phyloP scores from a whole-genome alignment of 1,140 invertebrate species.

The Trachymyrmex septentrionalis region DNA sequence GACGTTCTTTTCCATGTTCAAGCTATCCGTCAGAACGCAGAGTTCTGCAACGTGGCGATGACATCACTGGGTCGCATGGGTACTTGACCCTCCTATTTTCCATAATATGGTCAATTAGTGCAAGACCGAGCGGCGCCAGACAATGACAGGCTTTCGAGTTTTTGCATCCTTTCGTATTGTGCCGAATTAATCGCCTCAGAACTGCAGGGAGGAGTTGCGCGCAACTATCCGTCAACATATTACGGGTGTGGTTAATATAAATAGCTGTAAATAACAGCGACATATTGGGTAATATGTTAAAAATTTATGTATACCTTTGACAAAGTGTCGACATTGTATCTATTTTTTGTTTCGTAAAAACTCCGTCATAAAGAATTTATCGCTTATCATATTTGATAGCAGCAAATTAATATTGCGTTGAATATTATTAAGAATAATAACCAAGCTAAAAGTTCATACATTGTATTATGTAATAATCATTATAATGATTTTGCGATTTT shows the following conservation, averaged over 20 bases:
- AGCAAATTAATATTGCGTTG: background rate
- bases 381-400: background rate
- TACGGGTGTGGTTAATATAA: constrained; percentile 42
- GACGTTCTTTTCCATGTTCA: constrained; percentile 47
- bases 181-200: constrained; percentile 61
- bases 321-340: background rate
- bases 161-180: constrained; percentile 52
- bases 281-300: constrained; percentile 29
- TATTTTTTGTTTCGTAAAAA: background rate
- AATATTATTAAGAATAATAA: constrained; percentile 11
- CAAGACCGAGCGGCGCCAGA: constrained; percentile 63
- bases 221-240: constrained; percentile 47
- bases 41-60: constrained; percentile 69
- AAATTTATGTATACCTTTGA: constrained; percentile 8
- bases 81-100: constrained; percentile 78
- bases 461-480: background rate
- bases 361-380: background rate
- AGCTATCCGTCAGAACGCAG: constrained; percentile 4
- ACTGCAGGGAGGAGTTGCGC: constrained; percentile 1
- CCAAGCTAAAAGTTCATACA: background rate
- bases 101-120: constrained; percentile 80
- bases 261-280: constrained; percentile 28
- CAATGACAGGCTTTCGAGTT: constrained; percentile 59
- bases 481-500: background rate
- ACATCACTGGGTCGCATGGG: constrained; percentile 75